Evolutionary conservation across 1,140 invertebrate species (phyloP), one percentile per base, ranked within the genome.

Genomic region (Drosophila lacteicornis): DNA sequence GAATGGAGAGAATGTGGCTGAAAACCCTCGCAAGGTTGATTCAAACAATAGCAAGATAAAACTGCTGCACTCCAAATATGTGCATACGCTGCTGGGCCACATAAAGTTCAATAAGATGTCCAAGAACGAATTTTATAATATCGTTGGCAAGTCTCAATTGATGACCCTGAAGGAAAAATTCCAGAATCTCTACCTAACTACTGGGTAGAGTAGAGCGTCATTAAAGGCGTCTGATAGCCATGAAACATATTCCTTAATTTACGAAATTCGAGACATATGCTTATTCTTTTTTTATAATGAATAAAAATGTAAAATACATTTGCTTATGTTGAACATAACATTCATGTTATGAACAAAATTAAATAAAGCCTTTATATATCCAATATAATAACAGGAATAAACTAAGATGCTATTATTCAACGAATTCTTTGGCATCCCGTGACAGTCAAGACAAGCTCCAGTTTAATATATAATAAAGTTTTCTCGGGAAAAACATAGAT

Each of bases 131-230:
- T 77, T 78, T 40, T 61, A 77, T 15, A 5, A 30, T 1, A 15
- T 38, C 13, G 38, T 77, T 56, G 61, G 61, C 38, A 58, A 67
- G 12, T 76, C 71, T 15, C 1, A 0, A 33, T 38, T 67, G 33
- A n/a, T 76, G 19, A 51, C 4, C 17, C 4, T 19, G 0, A 8
- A 33, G 15, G 47, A 69, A 27, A 77, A 77, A 25, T 76, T 30
- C 17, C 22, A 68, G 30, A 7, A 15, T 17, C 3, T 58, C 0
- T 58, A 27, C 22, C 1, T 59, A 43, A 73, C 50, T 6, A 0
- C 50, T 6, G 0, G 3, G 7, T 22, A 30, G 13, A 12, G 6
- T 22, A 19, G 6, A 33, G 8, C 30, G 4, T 27, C 27, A 6
- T 27, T 33, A 8, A 33, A 33, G 2, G 11, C 13, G 7, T 27